phyloP scores from a whole-genome alignment of 2,113 vertebrate species.

The Clarias macrocephalus region DNA sequence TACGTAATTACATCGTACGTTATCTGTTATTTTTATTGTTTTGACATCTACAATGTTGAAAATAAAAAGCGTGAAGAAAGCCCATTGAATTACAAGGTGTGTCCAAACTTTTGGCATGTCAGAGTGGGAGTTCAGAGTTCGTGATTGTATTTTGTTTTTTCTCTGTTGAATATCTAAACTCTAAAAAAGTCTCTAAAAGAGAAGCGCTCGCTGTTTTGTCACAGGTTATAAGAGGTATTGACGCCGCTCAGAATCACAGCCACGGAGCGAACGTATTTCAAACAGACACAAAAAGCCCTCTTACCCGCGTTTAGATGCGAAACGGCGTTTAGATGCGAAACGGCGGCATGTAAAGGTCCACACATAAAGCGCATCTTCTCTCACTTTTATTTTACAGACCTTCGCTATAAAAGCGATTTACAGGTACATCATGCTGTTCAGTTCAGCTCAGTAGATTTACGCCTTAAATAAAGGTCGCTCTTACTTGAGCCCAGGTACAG shows the following conservation, averaged over 20 bases:
- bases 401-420: neutral
- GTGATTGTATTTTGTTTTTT: too few relatives aligned
- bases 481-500: neutral
- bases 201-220: neutral
- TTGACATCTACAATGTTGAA: too few relatives aligned
- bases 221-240: neutral
- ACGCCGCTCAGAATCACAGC: neutral
- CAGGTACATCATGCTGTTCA: neutral
- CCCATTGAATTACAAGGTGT: too few relatives aligned
- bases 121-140: too few relatives aligned
- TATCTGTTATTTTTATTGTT: too few relatives aligned
- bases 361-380: neutral
- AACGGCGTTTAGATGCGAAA: neutral
- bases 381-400: neutral
- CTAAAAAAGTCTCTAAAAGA: neutral
- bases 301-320: neutral
- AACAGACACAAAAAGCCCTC: neutral
- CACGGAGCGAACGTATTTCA: neutral
- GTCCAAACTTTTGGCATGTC: too few relatives aligned
- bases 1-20: too few relatives aligned
- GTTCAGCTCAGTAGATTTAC: neutral
- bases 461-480: neutral
- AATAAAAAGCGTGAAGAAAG: too few relatives aligned
- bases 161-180: neutral
- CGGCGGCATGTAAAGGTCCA: neutral